Evolutionary conservation across 2,888 invertebrate species (phyloP).

Genomic region (Diachrysia chrysitis): DNA sequence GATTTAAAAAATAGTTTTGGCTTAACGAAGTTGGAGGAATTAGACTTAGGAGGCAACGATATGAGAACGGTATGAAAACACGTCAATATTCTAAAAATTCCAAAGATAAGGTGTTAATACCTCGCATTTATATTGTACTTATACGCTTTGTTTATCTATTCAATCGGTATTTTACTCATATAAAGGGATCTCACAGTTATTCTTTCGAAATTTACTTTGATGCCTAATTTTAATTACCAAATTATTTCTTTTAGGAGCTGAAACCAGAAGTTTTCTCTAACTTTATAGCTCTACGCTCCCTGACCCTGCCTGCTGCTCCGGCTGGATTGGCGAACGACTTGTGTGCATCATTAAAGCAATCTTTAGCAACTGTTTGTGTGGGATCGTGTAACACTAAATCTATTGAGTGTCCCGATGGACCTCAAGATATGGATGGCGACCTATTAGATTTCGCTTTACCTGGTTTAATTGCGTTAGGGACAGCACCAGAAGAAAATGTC

Average conservation of each 20-base stretch:
- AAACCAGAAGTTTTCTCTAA: conserved; percentile 74
- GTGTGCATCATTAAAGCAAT: conserved; percentile 72
- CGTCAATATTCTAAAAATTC: conserved; percentile 8
- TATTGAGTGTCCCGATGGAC: conserved; percentile 74
- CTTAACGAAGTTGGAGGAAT: conserved; percentile 77
- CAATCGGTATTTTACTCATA: not conserved
- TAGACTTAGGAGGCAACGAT: conserved; percentile 85
- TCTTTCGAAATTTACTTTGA: not conserved
- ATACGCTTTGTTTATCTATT: not conserved
- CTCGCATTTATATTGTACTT: not conserved
- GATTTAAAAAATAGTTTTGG: conserved; percentile 82
- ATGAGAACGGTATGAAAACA: conserved; percentile 78
- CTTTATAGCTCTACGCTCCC: conserved; percentile 73
- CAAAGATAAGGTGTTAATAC: conserved; percentile 5
- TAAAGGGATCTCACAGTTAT: not conserved
- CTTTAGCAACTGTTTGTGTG: conserved; percentile 76
- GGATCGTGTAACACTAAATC: conserved; percentile 69
- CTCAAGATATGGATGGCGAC: conserved; percentile 66
- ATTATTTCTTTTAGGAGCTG: conserved; percentile 71
- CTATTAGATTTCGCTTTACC: conserved; percentile 73
- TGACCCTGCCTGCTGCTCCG: conserved; percentile 74
- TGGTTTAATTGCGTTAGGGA: conserved; percentile 72
- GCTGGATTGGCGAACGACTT: conserved; percentile 71
- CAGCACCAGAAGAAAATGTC: conserved; percentile 54
- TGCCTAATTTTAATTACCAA: not conserved